These are phyloP conservation scores for Pterocles gutturalis DNA, from an alignment of 2,113 vertebrate genomes.

Conservation along the genomic window DNA sequence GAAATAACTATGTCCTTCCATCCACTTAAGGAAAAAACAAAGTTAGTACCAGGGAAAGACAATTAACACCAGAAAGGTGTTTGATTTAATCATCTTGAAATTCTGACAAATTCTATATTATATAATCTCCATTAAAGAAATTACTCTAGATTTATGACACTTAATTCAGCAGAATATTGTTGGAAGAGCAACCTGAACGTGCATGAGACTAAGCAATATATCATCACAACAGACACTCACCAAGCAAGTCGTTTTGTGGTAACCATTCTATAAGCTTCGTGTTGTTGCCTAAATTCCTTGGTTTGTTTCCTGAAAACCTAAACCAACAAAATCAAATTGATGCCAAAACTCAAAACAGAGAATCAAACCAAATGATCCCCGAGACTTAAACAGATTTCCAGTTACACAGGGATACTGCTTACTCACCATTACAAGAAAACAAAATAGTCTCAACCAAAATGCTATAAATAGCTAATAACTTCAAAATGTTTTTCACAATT, in stretches of 20 bases:
- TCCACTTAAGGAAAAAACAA: not conserved
- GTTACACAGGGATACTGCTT: not conserved
- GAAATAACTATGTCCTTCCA: not conserved
- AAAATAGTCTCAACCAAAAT: not conserved
- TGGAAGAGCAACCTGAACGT: not conserved
- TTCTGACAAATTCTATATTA: not conserved
- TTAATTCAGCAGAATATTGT: not conserved
- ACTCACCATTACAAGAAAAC: not conserved
- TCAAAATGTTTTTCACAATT: not conserved
- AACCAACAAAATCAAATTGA: conserved; percentile 2
- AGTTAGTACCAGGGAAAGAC: not conserved
- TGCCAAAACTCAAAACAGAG: not conserved
- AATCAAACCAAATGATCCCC: not conserved
- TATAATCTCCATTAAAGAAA: not conserved
- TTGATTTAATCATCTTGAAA: not conserved
- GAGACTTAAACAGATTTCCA: not conserved
- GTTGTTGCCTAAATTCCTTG: conserved; percentile 94
- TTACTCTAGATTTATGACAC: not conserved
- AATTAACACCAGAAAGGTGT: not conserved
- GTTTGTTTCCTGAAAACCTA: conserved; percentile 94
- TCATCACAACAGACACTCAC: conserved; percentile 74
- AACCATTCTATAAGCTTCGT: conserved; percentile 98
- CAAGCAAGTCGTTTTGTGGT: conserved; percentile 96
- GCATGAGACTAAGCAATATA: not conserved
- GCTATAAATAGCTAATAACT: not conserved